Evolutionary conservation across 2,797 vertebrate genomes (phyloP).

Genomic region (Cheirogaleus major): DNA sequence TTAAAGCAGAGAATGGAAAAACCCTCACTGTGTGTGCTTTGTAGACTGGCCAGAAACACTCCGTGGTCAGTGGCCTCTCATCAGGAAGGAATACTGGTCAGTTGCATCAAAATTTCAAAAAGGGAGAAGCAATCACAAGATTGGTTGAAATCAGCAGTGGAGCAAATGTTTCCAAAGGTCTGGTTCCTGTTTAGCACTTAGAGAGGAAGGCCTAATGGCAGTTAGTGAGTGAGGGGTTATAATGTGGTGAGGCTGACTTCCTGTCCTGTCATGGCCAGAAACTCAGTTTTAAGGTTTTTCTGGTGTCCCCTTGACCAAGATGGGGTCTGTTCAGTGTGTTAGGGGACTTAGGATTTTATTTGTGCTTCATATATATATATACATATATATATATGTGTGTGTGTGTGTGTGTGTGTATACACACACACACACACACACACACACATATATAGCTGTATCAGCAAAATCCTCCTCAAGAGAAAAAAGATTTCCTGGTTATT

Average conservation of each 20-base stretch:
- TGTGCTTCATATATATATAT: neutral
- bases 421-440: no score
- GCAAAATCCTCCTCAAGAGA: neutral
- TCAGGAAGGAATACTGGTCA: neutral
- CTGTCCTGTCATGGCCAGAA: neutral
- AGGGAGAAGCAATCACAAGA: neutral
- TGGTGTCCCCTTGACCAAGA: neutral
- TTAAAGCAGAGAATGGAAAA: neutral
- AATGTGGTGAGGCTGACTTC: neutral
- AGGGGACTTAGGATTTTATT: neutral
- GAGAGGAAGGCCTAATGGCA: neutral
- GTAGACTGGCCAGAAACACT: neutral
- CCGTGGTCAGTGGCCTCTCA: neutral
- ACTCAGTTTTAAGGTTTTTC: neutral
- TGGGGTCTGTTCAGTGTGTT: neutral
- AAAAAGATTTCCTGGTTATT: neutral
- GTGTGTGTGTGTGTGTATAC: fast-evolving
- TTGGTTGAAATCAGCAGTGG: neutral
- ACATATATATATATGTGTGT: no score
- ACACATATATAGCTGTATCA: neutral
- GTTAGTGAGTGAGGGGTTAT: neutral
- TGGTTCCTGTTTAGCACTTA: neutral
- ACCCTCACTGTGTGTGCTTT: neutral
- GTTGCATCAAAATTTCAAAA: neutral
- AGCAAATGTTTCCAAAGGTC: neutral